Percentiles rank a stretch among this genome's conserved stretches.
Conservation (phyloP, 2,888 invertebrate species). For the Mystacides longicornis region DNA sequence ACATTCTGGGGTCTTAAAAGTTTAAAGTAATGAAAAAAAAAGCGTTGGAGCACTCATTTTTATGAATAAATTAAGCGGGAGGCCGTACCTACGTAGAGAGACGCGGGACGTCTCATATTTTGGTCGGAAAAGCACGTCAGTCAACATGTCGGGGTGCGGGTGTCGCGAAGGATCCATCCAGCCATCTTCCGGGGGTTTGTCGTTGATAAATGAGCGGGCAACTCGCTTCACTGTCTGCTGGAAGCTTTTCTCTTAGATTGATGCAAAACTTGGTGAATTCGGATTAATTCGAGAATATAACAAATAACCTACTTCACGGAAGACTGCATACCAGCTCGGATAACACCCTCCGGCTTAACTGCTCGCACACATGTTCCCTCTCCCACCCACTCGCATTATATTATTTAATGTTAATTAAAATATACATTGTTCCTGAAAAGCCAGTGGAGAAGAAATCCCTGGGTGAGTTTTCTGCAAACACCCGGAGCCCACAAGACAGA, state of each 20-base stretch:
- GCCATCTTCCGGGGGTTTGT: slow-evolving; percentile 19
- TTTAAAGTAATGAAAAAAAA: too few species aligned
- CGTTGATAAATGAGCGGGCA: slow-evolving; percentile 23
- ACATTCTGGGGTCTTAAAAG: too few species aligned
- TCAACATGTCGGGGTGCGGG: slow-evolving; percentile 2
- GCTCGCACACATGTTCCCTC: neutral
- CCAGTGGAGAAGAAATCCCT: neutral
- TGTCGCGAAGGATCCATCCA: neutral
- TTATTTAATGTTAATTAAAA: neutral
- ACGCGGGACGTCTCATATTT: neutral
- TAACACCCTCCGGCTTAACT: neutral
- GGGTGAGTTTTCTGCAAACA: neutral
- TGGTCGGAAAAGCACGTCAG: neutral
- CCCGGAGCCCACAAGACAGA: neutral
- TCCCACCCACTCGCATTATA: slow-evolving; percentile 7
- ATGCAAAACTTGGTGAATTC: slow-evolving; percentile 22
- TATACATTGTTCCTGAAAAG: neutral
- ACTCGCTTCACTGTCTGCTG: slow-evolving; percentile 13
- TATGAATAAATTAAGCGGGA: too few species aligned
- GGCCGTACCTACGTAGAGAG: too few species aligned
- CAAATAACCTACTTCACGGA: slow-evolving; percentile 14
- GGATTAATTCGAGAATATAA: slow-evolving; percentile 21
- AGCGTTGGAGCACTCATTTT: too few species aligned
- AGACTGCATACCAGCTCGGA: neutral
- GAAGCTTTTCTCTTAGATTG: slow-evolving; percentile 19